Evolutionary conservation across 2,113 vertebrate species (phyloP).

Genomic region (Cichladusa arquata): DNA sequence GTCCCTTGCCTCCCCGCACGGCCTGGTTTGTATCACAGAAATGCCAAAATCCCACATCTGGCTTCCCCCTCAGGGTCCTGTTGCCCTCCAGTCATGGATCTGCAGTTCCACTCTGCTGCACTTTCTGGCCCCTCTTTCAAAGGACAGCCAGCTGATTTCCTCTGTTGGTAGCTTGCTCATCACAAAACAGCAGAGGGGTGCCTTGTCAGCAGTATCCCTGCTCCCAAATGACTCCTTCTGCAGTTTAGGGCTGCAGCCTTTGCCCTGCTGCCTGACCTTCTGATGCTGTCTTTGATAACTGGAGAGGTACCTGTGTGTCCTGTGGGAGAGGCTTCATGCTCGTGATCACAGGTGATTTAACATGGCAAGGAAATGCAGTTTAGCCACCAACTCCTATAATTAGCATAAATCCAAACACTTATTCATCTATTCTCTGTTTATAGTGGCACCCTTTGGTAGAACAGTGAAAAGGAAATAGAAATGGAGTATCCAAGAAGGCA

Average conservation of each 20-base stretch:
- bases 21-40: not conserved
- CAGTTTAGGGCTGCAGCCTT: not conserved
- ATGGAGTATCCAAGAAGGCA: not conserved
- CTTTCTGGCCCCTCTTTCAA: not conserved
- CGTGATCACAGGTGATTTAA: not conserved
- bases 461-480: not conserved
- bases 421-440: not conserved
- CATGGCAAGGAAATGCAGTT: not conserved
- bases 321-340: not conserved
- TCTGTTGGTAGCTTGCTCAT: not conserved
- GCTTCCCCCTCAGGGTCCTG: not conserved
- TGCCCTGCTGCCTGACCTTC: not conserved
- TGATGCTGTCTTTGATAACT: not conserved
- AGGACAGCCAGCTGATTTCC: not conserved
- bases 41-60: not conserved
- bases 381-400: not conserved
- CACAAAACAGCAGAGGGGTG: not conserved
- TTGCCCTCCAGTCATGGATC: not conserved
- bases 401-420: not conserved
- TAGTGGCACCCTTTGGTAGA: not conserved
- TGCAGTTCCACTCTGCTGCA: not conserved
- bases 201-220: not conserved
- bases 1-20: not conserved
- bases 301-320: not conserved
- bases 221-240: not conserved